Conservation (phyloP, 2,113 vertebrate species). For the Pholis gunnellus region DNA sequence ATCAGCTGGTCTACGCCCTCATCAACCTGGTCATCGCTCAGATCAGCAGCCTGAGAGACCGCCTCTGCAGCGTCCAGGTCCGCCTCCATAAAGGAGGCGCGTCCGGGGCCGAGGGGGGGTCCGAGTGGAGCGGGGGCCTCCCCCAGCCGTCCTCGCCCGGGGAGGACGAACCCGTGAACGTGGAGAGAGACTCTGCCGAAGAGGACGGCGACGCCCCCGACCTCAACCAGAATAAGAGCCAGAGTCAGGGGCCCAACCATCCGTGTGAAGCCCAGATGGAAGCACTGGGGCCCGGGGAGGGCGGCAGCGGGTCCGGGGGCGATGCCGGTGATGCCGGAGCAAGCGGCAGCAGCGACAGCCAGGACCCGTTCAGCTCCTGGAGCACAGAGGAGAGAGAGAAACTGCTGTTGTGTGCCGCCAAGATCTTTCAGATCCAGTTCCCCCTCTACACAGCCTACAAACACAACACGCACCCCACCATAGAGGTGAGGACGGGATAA, state of each 20-base stretch:
- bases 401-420: slow-evolving; percentile 96
- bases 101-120: slow-evolving; percentile 80
- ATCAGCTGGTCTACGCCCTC: slow-evolving; percentile 98
- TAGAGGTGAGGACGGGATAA: slow-evolving; percentile 87
- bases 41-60: slow-evolving; percentile 86
- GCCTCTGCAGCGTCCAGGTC: slow-evolving; percentile 86
- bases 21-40: slow-evolving; percentile 98
- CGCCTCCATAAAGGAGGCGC: slow-evolving; percentile 80
- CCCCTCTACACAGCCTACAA: slow-evolving; percentile 99
- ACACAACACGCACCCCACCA: slow-evolving; percentile 99
- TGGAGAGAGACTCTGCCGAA: slow-evolving; percentile 91
- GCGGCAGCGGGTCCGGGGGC: slow-evolving; percentile 62
- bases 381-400: slow-evolving; percentile 98
- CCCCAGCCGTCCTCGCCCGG: slow-evolving; percentile 81
- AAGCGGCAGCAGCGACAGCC: slow-evolving; percentile 75
- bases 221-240: slow-evolving; percentile 59
- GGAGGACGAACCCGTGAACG: slow-evolving; percentile 91
- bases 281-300: slow-evolving; percentile 79
- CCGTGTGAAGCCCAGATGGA: slow-evolving; percentile 76
- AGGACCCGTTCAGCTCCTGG: slow-evolving; percentile 91
- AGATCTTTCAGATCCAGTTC: slow-evolving; percentile 99
- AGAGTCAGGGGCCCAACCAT: slow-evolving; percentile 71
- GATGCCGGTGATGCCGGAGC: slow-evolving; percentile 68
- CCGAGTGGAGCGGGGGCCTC: slow-evolving; percentile 87
- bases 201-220: slow-evolving; percentile 83